Evolutionary conservation across 2,113 vertebrate species (phyloP), one percentile per base, ranked within the genome.

Genomic region (Narcine bancroftii): DNA sequence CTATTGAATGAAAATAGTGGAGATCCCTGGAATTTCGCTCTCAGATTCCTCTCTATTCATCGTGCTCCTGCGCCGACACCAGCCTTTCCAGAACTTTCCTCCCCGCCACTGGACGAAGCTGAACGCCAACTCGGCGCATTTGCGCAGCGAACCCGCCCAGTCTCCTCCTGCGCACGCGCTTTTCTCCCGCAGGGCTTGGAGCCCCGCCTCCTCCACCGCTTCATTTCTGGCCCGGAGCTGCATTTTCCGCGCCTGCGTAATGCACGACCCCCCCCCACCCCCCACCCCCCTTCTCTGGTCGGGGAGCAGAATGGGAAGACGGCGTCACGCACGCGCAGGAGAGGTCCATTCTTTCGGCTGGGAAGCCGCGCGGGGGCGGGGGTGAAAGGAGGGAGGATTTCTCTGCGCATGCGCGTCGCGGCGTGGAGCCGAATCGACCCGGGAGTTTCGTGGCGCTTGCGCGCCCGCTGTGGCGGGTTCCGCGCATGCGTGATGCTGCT

Each of bases 401-500:
- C 63, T 69, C 63, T 39, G n/a, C 87, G 87, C 87, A 24, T 91
- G 87, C 87, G 87, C 45, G 63, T 4, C 45, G 36, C 60, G 6
- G 36, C n/a, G 63, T 15, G 6, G 85, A 65, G 53, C 60, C 6
- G 2, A 69, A 42, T 36, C 63, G 63, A 91, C 92, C 50, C n/a
- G 19, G 0, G 69, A n/a, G n/a, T 47, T 73, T 33, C 93, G 93
- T 92, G 42, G 24, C 53, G 15, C 66, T 53, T 81, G 75, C 10
- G 10, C 65, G 65, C 91, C 63, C 85, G 87, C 85, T 53, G 60
- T 92, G 81, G 17, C 53, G 75, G 42, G 66, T 94, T 93, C 95
- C 93, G 95, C 96, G 95, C 95, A 95, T 96, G 96, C 95, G 96
- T 95, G 94, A 93, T 93, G 93, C 93, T 92, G 87, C 93, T 66